Conservation (phyloP, 2,797 vertebrate genomes). For the Phylloscopus collybita region DNA sequence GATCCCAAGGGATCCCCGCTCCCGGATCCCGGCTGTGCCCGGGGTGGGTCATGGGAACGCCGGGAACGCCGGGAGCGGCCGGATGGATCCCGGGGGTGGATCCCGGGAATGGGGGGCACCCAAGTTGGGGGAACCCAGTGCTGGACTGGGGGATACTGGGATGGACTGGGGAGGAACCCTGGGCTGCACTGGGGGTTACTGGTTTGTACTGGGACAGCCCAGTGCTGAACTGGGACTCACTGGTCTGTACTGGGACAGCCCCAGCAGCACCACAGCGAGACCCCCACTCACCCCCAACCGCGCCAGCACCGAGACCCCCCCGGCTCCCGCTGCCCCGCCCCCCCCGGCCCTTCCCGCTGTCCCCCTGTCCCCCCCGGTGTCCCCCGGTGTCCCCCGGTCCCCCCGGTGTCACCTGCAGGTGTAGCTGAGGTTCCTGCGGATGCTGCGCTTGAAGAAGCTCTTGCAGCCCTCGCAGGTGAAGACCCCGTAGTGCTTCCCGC, state of each 20-base stretch:
- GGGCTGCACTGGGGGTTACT: background rate
- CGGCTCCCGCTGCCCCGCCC: no score
- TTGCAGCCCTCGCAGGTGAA: conserved; percentile 97
- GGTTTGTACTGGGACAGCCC: background rate
- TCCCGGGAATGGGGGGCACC: no score
- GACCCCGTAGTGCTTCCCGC: conserved; percentile 93
- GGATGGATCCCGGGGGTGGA: no score
- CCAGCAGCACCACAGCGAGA: no score
- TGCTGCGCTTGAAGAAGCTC: conserved; percentile 95
- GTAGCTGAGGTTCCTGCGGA: conserved; percentile 92
- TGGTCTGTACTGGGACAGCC: background rate
- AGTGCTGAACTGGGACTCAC: background rate
- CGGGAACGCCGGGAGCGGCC: background rate
- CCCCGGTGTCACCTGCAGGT: conserved; percentile 85
- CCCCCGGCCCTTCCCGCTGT: no score
- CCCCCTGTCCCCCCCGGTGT: no score
- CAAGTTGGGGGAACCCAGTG: no score
- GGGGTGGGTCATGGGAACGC: background rate
- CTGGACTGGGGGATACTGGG: no score
- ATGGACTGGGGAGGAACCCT: no score
- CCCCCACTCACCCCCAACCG: no score
- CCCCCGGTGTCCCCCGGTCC: no score
- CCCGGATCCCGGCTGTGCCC: background rate
- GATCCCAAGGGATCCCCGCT: background rate
- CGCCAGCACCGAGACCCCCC: no score